phyloP scores from a whole-genome alignment of 2,797 vertebrate species.

The Hydrolagus colliei region DNA sequence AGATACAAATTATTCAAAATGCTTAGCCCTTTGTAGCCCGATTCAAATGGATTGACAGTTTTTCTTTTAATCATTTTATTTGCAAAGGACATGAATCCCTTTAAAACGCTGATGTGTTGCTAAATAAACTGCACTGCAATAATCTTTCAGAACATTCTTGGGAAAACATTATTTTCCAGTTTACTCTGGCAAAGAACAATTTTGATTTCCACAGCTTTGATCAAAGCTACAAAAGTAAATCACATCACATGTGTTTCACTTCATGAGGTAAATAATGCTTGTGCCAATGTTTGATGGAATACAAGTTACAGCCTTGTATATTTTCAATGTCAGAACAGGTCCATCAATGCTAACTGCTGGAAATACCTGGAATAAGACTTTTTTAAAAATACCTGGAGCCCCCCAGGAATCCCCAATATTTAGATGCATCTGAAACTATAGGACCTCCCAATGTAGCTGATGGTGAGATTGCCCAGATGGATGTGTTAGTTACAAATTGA shows the following conservation, averaged over 20 bases:
- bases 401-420: too few species aligned
- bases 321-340: too few species aligned
- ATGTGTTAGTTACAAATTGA: too few species aligned
- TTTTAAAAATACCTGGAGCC: neutral
- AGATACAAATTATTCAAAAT: neutral
- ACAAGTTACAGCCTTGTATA: neutral
- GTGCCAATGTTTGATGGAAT: conserved; percentile 10
- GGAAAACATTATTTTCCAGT: neutral
- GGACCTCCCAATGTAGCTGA: neutral
- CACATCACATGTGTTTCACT: neutral
- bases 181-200: neutral
- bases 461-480: too few species aligned
- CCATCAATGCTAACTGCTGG: neutral
- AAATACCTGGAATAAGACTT: neutral
- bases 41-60: neutral
- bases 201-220: neutral
- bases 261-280: neutral
- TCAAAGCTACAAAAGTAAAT: neutral
- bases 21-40: conserved; percentile 1
- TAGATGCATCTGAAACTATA: neutral
- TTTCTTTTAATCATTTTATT: neutral
- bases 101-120: neutral
- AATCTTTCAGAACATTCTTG: neutral
- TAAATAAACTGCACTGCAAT: neutral
- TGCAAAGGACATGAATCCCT: conserved; percentile 4